Conservation (phyloP, 2,888 invertebrate species). For the Miltochrista miniata region DNA sequence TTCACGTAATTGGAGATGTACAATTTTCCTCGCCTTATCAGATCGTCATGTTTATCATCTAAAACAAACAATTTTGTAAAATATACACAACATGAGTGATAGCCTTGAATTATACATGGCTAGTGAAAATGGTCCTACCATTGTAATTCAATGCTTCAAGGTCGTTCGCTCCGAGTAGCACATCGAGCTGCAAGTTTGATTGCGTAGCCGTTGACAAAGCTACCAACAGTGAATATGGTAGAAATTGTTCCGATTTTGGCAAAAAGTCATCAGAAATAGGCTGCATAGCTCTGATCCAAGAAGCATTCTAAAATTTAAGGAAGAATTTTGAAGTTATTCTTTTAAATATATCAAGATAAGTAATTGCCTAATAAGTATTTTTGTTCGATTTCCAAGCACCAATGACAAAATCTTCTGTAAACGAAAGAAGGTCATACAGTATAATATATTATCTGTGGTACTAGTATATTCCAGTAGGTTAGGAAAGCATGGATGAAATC, state of each 20-base stretch:
- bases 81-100: neutral
- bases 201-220: constrained; percentile 79
- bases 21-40: constrained; percentile 80
- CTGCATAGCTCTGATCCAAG: constrained; percentile 83
- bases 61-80: constrained; percentile 42
- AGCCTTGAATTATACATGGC: constrained; percentile 25
- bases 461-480: no score
- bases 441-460: no score
- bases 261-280: constrained; percentile 86
- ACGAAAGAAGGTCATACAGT: no score
- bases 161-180: constrained; percentile 87
- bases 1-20: constrained; percentile 84
- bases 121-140: constrained; percentile 47
- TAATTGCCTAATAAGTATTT: no score
- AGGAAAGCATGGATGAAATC: no score
- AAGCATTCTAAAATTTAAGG: constrained; percentile 74
- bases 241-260: constrained; percentile 83
- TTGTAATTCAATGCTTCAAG: constrained; percentile 85
- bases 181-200: constrained; percentile 83
- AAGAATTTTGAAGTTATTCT: neutral
- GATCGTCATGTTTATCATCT: constrained; percentile 84
- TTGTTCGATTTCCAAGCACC: no score
- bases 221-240: constrained; percentile 80
- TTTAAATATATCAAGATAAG: no score
- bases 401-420: no score